Evolutionary conservation across 2,797 vertebrate species (phyloP), one percentile per base, ranked within the genome.

Genomic region (Gadopsis bispinosus): DNA sequence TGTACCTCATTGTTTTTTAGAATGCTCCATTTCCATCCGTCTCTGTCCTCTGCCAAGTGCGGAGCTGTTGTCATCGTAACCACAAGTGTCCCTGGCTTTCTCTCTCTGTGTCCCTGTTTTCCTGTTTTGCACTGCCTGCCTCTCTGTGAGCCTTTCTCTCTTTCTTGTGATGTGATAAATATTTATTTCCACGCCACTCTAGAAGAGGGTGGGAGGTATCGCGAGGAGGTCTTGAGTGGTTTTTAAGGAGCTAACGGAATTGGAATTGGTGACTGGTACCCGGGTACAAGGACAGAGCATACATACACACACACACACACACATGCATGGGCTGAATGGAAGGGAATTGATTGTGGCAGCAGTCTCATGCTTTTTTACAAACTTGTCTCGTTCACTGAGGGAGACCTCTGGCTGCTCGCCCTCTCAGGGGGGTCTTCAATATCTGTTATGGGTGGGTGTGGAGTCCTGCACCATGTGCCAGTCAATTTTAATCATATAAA

Each of bases 401-500:
- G 83, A 88, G 79, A 60, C 68, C 80, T 78, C 69, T 80, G 72
- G 72, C 79, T 61, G 77, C 66, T 67, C 31, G 54, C 53, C 83
- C 76, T 93, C 93, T 86, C 90, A 73, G 37, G 85, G 83, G 91
- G 84, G 87, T 91, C 87, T 91, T 94, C 85, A 88, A 69, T 92
- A 90, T 88, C 77, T 86, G 84, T 91, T 85, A 85, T 82, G 68
- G 81, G 80, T 81, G 85, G 75, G 84, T 89, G 87, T 91, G 85
- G 81, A 90, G 79, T 68, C 79, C 79, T 79, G 73, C 35, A 37
- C 83, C 71, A 56, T 83, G 82, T 86, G 81, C 84, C 88, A 89
- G 92, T 94, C 91, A 93, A 87, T 95, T 92, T 91, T 91, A 94
- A 94, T 95, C 91, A 91, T 89, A 92, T 92, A 88, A 93, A 91